Base-by-base conservation (phyloP, 2,888 invertebrate genomes). In the Lasioglossum oenotherae region DNA sequence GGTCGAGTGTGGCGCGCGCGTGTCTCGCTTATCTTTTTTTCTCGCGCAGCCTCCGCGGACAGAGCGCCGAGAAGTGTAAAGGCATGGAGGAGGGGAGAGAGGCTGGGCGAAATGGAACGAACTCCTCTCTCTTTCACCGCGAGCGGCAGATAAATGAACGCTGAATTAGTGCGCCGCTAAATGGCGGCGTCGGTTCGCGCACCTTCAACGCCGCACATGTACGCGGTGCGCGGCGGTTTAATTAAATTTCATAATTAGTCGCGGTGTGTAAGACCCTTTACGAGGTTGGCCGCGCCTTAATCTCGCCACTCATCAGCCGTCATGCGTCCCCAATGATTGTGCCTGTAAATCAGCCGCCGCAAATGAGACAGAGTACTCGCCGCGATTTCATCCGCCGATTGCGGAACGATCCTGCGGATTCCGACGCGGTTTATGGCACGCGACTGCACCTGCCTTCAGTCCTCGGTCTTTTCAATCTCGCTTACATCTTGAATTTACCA, bases 211-310 rank as follows among this genome's bases (percentile, higher is more conserved):
- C 82, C 72, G 74, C 81, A 44, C 81, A 71, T 78, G 77, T 71
- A 77, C 78, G 60, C 71, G 79, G 76, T 74, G 85, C 10, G 81
- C 76, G 78, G 86, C 87, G 88, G 91, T 92, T 92, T 92, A 92
- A 92, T 92, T 92, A 92, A 92, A 92, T 92, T 92, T 91, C 92
- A 92, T 92, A 92, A 92, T 92, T 92, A 92, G 91, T 88, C 90
- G 87, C 81, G 84, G 87, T 71, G 81, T 69, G 80, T 60, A 83
- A 87, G 83, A 81, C 81, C 79, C 82, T 80, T 87, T 77, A 80
- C 80, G 77, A 74, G 88, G 82, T 86, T 86, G 78, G 84, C 74
- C 80, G 72, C 77, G 74, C 85, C 85, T 84, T 84, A 74, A 81
- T 88, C 79, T 86, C 69, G 53, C 53, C 84, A 82, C 86, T 81